Base-by-base conservation (phyloP, 2,888 invertebrate species). In the Nymphalis urticae region DNA sequence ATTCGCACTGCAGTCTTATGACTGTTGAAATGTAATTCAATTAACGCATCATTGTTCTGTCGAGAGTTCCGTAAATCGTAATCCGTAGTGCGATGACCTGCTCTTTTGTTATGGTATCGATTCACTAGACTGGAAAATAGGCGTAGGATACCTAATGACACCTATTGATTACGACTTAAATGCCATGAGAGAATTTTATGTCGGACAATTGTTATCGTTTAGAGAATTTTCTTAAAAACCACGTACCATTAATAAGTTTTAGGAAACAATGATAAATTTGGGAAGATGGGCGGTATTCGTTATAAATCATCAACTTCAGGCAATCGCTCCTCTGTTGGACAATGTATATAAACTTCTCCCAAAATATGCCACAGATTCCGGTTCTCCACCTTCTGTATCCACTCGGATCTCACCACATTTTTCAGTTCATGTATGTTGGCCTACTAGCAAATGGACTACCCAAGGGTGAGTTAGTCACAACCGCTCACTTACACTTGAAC, bases 111-210 rank as follows among this genome's bases (percentile, higher is more conserved):
- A 81, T 83, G 81, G 82, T 77, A 81, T 79, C 78, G 79, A 83
- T 69, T 78, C 84, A 82, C 79, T 79, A 88, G 86, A 87, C 87
- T 85, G 86, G 83, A 87, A 87, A 86, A 83, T 79, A 80, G 78
- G 54, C 58, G 69, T 66, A 64, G 72, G 66, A 72, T 80, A 77
- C 79, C 73, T 80, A 79, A 79, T 78, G 79, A 78, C 80, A 80
- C 79, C 75, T 84, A 87, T 87, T 77, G 86, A 88, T 88, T 88
- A 85, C 86, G 83, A 84, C 85, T 86, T 80, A 75, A 74, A 77
- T 76, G 73, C 72, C 73, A 70, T 74, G 70, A 60, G 66, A 69
- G 69, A 61, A 69, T 60, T 53, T 61, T 8, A 62, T 62, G 17
- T 27, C 47, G 21, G 36, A 53, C 62, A 50, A 50, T 21, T 16